phyloP scores from a whole-genome alignment of 2,888 invertebrate species.

The Agonopterix arenella region DNA sequence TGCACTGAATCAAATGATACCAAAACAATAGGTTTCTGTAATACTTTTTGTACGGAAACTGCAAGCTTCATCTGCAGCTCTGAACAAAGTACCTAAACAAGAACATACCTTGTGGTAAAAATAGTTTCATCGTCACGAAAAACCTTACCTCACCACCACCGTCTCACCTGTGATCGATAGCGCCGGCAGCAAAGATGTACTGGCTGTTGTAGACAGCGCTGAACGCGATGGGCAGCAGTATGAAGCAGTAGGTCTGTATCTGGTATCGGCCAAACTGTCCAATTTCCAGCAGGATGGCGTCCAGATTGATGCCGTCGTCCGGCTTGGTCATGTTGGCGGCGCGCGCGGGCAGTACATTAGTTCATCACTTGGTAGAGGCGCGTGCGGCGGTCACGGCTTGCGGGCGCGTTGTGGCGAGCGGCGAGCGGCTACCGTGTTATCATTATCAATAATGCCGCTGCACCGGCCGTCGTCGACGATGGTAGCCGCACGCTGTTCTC shows the following conservation, averaged over 20 bases:
- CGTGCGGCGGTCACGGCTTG: background rate
- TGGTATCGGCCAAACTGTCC: constrained; percentile 68
- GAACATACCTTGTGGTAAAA: background rate
- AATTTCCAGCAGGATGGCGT: constrained; percentile 47
- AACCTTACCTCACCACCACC: too few relatives aligned
- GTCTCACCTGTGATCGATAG: constrained; percentile 62
- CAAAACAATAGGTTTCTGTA: too few relatives aligned
- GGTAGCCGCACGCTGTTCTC: background rate
- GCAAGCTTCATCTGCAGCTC: too few relatives aligned
- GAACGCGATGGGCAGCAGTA: constrained; percentile 61
- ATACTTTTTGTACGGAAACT: too few relatives aligned
- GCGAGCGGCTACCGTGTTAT: background rate
- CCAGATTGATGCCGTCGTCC: constrained; percentile 39
- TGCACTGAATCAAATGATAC: too few relatives aligned
- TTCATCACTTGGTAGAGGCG: background rate
- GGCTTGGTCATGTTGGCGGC: constrained; percentile 8
- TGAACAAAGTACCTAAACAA: too few relatives aligned
- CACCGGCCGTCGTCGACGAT: background rate
- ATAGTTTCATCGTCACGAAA: background rate
- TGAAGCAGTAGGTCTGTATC: constrained; percentile 47
- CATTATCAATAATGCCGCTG: background rate
- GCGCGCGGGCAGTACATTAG: too few relatives aligned
- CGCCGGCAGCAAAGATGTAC: constrained; percentile 69
- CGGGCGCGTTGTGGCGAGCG: background rate
- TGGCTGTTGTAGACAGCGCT: constrained; percentile 64